Conservation (phyloP, 1,140 invertebrate species). For the Lepidurus arcticus region DNA sequence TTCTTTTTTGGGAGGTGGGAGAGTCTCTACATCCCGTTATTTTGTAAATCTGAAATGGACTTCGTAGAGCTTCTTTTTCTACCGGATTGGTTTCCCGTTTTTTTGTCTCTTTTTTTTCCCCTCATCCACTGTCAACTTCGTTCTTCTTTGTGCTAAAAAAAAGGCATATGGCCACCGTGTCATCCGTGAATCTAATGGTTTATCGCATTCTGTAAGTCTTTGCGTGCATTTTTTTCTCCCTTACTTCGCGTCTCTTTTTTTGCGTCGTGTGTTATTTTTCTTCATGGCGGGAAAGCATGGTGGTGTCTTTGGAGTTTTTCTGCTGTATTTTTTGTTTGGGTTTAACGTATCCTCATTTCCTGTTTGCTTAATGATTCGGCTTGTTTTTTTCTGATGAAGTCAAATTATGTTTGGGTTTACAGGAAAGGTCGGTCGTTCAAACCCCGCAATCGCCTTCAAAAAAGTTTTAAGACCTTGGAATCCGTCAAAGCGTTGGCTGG, state of each 20-base stretch:
- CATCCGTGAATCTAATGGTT: conserved; percentile 78
- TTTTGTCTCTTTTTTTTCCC: background rate
- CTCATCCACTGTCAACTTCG: background rate
- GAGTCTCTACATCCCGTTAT: no score
- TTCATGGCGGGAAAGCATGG: no score
- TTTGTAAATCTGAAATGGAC: no score
- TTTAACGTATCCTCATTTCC: conserved; percentile 21
- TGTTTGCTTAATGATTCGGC: conserved; percentile 13
- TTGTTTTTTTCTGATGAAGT: conserved; percentile 24
- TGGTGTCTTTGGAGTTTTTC: no score
- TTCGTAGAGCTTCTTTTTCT: no score
- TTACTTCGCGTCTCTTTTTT: conserved; percentile 24
- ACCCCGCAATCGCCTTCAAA: conserved; percentile 61
- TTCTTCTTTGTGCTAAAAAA: conserved; percentile 44
- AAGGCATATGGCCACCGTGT: conserved; percentile 84
- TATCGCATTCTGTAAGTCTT: conserved; percentile 82
- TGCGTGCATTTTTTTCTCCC: conserved; percentile 43
- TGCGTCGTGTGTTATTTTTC: background rate
- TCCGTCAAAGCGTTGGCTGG: conserved; percentile 79
- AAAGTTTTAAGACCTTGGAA: conserved; percentile 73
- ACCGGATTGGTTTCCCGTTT: background rate
- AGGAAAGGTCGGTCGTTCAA: conserved; percentile 88
- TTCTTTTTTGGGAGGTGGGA: background rate
- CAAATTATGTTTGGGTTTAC: conserved; percentile 36
- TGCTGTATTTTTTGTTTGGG: background rate